Conservation (phyloP, 2,888 invertebrate species). For the Scaptomyza tumidula region DNA sequence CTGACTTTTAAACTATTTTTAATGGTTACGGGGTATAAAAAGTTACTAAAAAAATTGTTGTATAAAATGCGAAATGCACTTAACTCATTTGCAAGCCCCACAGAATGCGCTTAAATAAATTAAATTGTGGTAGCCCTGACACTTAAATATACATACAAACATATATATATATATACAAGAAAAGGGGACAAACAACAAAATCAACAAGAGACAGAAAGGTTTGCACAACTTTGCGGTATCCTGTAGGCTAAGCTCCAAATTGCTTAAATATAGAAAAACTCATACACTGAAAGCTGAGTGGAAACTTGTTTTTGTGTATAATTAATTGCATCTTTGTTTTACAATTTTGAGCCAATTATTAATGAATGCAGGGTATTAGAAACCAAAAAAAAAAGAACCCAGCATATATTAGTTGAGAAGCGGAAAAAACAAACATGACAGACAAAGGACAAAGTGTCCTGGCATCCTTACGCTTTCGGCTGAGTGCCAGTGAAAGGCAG, state of each 20-base stretch:
- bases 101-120: constrained; percentile 75
- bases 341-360: not conserved
- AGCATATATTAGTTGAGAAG: constrained; percentile 3
- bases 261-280: not conserved
- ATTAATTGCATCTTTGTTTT: not conserved
- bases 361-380: constrained; percentile 1
- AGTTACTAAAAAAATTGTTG: constrained; percentile 12
- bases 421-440: constrained; percentile 43
- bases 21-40: not conserved
- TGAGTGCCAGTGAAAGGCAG: constrained; percentile 61
- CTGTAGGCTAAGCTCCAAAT: not conserved
- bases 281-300: not conserved
- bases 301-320: not conserved
- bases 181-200: constrained; percentile 4
- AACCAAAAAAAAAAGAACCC: not conserved
- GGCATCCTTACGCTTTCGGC: constrained; percentile 47
- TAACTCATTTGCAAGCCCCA: constrained; percentile 64
- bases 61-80: constrained; percentile 59
- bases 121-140: constrained; percentile 74
- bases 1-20: not conserved
- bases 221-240: not conserved
- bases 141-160: constrained; percentile 50
- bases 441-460: constrained; percentile 44
- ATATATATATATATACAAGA: not conserved
- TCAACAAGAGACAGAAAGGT: not conserved